A percentile compares a stretch with the other conserved stretches of the same genome.
Evolutionary conservation across 1,140 invertebrate genomes (phyloP).

Genomic region (Achatina immaculata): DNA sequence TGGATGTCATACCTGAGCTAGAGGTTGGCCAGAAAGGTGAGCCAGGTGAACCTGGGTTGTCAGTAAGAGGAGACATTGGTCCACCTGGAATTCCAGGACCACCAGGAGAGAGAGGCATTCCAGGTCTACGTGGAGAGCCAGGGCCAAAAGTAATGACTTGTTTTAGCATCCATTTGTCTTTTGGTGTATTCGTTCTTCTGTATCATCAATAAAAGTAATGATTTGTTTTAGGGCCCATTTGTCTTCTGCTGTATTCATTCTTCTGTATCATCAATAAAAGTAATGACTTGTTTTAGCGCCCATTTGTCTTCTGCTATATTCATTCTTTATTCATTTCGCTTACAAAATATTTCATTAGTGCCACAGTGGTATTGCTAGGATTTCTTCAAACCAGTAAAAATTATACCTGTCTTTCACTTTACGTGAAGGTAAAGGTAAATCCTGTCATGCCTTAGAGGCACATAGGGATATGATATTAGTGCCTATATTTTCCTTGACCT

Average conservation of each 20-base stretch:
- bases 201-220: constrained; percentile 30
- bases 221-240: not conserved
- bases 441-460: too few species aligned
- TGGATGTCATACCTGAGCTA: constrained; percentile 45
- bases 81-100: constrained; percentile 53
- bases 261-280: constrained; percentile 22
- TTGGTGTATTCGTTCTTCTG: not conserved
- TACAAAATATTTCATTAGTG: too few species aligned
- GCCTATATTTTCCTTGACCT: too few species aligned
- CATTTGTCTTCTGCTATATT: not conserved
- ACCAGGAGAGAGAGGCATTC: constrained; percentile 72
- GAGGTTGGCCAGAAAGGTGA: constrained; percentile 41
- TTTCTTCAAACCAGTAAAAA: too few species aligned
- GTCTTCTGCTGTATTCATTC: not conserved
- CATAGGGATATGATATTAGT: too few species aligned
- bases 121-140: constrained; percentile 31
- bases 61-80: constrained; percentile 20
- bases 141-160: constrained; percentile 36
- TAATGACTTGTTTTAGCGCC: not conserved
- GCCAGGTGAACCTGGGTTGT: constrained; percentile 32
- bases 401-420: too few species aligned
- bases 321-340: not conserved
- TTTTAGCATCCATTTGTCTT: not conserved
- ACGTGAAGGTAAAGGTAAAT: too few species aligned
- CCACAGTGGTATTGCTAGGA: too few species aligned